phyloP scores from a whole-genome alignment of 2,888 invertebrate genomes.

The Eueremaeus valkanovi region DNA sequence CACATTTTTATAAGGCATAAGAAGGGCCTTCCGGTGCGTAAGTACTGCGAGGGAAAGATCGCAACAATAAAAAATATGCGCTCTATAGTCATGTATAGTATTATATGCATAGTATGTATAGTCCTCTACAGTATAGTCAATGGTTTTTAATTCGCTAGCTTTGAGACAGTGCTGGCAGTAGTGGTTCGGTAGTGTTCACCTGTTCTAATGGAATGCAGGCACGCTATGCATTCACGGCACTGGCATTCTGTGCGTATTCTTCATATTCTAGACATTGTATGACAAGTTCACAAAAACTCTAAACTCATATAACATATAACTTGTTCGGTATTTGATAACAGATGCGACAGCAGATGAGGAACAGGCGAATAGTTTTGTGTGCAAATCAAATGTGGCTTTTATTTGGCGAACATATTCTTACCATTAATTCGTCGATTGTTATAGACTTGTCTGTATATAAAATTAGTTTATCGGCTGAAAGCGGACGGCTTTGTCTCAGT shows the following conservation, averaged over 20 bases:
- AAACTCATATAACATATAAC: background rate
- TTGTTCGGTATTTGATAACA: conserved; percentile 26
- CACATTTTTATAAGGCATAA: background rate
- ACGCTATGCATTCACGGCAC: background rate
- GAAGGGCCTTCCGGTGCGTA: conserved; percentile 19
- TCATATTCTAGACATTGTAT: background rate
- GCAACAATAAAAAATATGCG: conserved; percentile 18
- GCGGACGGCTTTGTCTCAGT: conserved; percentile 76
- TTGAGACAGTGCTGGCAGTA: background rate
- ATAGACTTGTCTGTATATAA: conserved; percentile 93
- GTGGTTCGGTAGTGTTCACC: conserved; percentile 7
- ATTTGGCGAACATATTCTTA: conserved; percentile 65
- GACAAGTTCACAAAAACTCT: conserved; percentile 28
- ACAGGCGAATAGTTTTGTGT: background rate
- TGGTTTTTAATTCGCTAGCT: background rate
- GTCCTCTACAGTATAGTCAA: background rate
- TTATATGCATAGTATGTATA: too few species aligned
- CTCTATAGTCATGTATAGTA: background rate
- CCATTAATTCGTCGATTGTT: conserved; percentile 76
- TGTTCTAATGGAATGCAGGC: background rate
- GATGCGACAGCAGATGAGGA: conserved; percentile 27
- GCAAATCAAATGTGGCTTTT: too few species aligned
- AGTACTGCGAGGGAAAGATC: background rate
- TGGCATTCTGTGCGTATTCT: background rate
- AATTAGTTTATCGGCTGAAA: conserved; percentile 66